A percentile compares a stretch with the other conserved stretches of the same genome.
phyloP scores from a whole-genome alignment of 2,113 vertebrate species.

The Seriola rivoliana region DNA sequence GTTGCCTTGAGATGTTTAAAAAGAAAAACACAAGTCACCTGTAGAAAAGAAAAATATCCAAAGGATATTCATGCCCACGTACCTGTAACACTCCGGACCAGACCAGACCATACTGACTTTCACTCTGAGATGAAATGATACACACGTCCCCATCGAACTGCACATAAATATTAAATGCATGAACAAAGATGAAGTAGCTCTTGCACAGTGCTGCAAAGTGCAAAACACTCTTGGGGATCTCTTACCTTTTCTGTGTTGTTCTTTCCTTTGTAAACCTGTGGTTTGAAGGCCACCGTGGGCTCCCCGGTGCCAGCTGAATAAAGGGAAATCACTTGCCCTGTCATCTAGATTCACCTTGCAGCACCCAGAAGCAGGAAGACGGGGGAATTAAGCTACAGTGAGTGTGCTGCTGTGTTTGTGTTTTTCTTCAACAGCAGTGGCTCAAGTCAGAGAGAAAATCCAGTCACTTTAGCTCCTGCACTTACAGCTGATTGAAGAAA shows the following conservation, averaged over 20 bases:
- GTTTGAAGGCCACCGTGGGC: constrained; percentile 52
- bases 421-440: constrained; percentile 18
- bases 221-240: constrained; percentile 42
- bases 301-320: constrained; percentile 53
- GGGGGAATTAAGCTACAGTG: background rate
- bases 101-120: constrained; percentile 21
- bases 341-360: constrained; percentile 63
- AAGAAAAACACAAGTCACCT: background rate
- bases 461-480: background rate
- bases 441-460: constrained; percentile 17
- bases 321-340: constrained; percentile 57
- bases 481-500: background rate
- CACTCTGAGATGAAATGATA: constrained; percentile 31
- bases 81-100: background rate
- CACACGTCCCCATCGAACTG: constrained; percentile 15
- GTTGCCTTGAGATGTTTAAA: too few species aligned
- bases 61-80: constrained; percentile 14
- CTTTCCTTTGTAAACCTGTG: constrained; percentile 65
- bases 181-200: constrained; percentile 46
- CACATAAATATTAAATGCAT: constrained; percentile 59
- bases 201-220: constrained; percentile 30
- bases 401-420: constrained; percentile 3
- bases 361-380: constrained; percentile 5
- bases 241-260: constrained; percentile 50
- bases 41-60: background rate